Evolutionary conservation across 23 tunicate genomes (phyloP).

Genomic region (Corella eumyota): DNA sequence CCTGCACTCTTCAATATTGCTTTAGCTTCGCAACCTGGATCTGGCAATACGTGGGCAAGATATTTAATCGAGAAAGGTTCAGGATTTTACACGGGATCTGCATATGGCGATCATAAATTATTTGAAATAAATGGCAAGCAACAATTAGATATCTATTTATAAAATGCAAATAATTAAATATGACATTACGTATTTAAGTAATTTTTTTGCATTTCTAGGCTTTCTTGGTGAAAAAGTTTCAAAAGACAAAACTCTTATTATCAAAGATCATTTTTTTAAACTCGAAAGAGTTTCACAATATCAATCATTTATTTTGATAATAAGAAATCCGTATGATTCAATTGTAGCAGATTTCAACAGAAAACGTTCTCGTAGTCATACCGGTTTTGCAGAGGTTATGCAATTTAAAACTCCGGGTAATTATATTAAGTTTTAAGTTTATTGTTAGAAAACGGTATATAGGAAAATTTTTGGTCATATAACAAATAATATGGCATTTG

Average conservation of each 20-base stretch:
- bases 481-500: too few relatives aligned
- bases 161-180: too few relatives aligned
- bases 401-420: neutral
- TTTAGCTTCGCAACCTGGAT: neutral
- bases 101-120: too few relatives aligned
- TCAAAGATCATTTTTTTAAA: neutral
- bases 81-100: conserved; percentile 3
- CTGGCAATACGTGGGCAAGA: conserved; percentile 1
- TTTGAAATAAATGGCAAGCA: too few relatives aligned
- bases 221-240: neutral
- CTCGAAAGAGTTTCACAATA: neutral
- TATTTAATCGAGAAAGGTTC: conserved; percentile 1
- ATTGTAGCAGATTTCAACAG: neutral
- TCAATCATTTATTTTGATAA: neutral
- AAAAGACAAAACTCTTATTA: neutral
- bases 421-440: too few relatives aligned
- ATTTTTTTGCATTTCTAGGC: too few relatives aligned
- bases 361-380: neutral
- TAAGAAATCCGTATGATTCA: neutral
- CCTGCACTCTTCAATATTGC: too few relatives aligned
- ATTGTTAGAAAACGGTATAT: too few relatives aligned
- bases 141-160: too few relatives aligned
- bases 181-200: too few relatives aligned
- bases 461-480: too few relatives aligned
- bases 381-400: neutral